Evolutionary conservation across 2,888 invertebrate species (phyloP), one percentile per base, ranked within the genome.

Genomic region (Andrena praecox): DNA sequence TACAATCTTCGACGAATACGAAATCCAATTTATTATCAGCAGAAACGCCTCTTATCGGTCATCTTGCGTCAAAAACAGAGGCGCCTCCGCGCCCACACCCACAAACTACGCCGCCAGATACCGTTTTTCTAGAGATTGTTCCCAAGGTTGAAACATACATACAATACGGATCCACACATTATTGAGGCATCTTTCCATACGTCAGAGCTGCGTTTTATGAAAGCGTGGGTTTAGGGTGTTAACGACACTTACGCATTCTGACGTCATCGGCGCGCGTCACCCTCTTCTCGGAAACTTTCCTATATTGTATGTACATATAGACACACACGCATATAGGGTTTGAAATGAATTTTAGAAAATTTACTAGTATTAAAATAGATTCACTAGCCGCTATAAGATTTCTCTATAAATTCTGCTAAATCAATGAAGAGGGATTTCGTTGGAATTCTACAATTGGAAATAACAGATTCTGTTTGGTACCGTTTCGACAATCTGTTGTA

Each of bases 161-260:
- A 54, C 54, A 2, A 54, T 20, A 20, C 20, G 54, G 20, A 8
- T 8, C 7, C 20, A 8, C 20, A 0, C 54, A 2, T 24, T 24
- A 10, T n/a, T 2, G 24, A 54, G 2, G 20, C 20, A 54, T 16
- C 16, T 16, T 42, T 16, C 16, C 42, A 42, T 42, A 16, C 42
- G 42, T 42, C 42, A 42, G 42, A 42, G 1, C 42, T 16, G 16
- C 42, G 42, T 16, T 52, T 27, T 16, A 27, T 59, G 35, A 42
- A 54, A 33, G 73, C 74, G 80, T 80, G 64, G 81, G 81, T 54
- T 56, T 20, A 6, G 27, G n/a, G 4, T 73, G 66, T 60, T 52
- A 52, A 24, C 24, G 67, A 42, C 16, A n/a, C 6, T 7, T 54
- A 1, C n/a, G 16, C 20, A 24, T 56, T 59, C 16, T 80, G 69